Percentiles rank a stretch among this genome's conserved stretches.
These are phyloP conservation scores for Chrysina gloriosa DNA, from an alignment of 2,888 invertebrate species.

Conservation along the genomic window DNA sequence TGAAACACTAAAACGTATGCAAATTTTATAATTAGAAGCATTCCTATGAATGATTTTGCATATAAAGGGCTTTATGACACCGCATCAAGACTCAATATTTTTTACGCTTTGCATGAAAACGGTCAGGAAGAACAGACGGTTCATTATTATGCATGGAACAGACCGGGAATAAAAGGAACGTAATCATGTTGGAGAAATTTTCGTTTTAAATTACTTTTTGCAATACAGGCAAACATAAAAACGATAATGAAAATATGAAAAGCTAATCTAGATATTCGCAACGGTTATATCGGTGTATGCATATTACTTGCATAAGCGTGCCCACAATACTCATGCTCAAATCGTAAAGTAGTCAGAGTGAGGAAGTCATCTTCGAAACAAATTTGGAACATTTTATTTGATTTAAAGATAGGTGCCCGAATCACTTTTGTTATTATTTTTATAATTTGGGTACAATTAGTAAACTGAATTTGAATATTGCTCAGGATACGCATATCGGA, in stretches of 20 bases:
- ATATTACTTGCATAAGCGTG: not conserved
- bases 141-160: constrained; percentile 33
- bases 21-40: not conserved
- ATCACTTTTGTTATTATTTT: no score
- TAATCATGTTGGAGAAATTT: constrained; percentile 30
- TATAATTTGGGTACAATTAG: no score
- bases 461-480: no score
- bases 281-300: not conserved
- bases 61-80: not conserved
- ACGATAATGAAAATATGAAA: constrained; percentile 37
- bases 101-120: constrained; percentile 26
- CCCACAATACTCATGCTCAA: not conserved
- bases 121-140: not conserved
- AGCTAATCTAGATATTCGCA: constrained; percentile 29
- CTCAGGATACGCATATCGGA: no score
- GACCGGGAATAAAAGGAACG: constrained; percentile 29
- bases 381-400: no score
- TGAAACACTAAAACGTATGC: no score
- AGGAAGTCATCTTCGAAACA: no score
- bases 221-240: constrained; percentile 33
- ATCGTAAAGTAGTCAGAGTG: no score
- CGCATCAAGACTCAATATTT: not conserved
- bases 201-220: constrained; percentile 37
- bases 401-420: no score
- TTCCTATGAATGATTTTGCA: not conserved